Percentiles rank a stretch among this genome's conserved stretches.
Conservation (phyloP, 2,888 invertebrate species). For the Conchocele bisecta region DNA sequence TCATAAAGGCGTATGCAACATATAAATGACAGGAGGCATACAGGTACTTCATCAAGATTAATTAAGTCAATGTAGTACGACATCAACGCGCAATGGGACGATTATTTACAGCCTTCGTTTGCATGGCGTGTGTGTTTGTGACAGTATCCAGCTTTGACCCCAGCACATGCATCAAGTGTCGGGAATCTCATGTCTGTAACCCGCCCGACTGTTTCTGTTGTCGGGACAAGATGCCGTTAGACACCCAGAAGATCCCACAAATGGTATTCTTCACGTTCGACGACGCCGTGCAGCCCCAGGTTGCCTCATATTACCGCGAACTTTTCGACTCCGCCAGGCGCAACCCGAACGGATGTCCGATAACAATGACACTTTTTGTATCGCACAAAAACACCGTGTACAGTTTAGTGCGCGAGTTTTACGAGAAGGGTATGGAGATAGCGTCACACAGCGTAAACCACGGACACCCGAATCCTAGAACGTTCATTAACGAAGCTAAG, state of each 20-base stretch:
- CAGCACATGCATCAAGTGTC: conserved; percentile 53
- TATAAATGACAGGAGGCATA: no score
- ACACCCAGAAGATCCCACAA: conserved; percentile 69
- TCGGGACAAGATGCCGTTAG: conserved; percentile 60
- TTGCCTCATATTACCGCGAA: conserved; percentile 59
- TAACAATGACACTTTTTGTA: conserved; percentile 98
- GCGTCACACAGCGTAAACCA: conserved; percentile 75
- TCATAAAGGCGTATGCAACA: no score
- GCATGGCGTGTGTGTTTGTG: no score
- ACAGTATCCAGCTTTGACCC: no score
- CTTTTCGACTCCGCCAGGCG: conserved; percentile 68
- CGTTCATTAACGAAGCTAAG: conserved; percentile 67
- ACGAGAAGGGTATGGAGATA: conserved; percentile 73
- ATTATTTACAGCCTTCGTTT: no score
- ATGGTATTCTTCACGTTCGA: conserved; percentile 78
- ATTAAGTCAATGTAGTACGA: no score
- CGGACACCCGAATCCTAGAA: conserved; percentile 55
- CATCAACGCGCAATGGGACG: no score
- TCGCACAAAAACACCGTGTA: conserved; percentile 99
- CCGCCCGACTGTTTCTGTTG: conserved; percentile 67
- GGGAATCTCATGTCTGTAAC: conserved; percentile 55
- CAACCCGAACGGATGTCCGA: conserved; percentile 88
- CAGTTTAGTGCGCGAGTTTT: conserved; percentile 87
- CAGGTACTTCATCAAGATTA: no score
- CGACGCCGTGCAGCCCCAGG: conserved; percentile 74